Base-by-base conservation (phyloP, 2,113 vertebrate genomes). In the Scytalopus superciliaris region DNA sequence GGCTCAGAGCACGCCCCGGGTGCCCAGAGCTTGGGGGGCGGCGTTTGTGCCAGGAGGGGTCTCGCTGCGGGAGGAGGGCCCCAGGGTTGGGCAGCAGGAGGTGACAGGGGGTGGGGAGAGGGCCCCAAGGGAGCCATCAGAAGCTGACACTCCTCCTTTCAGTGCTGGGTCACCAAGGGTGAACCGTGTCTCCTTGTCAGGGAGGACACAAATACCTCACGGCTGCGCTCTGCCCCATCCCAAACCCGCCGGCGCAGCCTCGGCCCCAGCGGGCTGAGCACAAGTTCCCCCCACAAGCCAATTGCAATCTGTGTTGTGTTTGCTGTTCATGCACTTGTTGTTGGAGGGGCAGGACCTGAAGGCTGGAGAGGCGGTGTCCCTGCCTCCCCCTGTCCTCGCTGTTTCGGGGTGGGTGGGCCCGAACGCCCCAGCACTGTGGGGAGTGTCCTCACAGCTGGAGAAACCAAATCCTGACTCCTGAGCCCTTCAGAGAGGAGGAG, bases 171-270 rank as follows among this genome's bases (percentile, higher is more conserved):
- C 84, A 97, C 89, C 90, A 62, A 97, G 97, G 97, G 98, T 98
- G 98, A 97, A 97, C 96, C 95, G 16, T 74, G 91, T 96, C 72
- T 49, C 83, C 94, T 92, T 91, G 94, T 97, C 95, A 93, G 49
- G 91, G 74, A 31, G 93, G 97, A 97, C 98, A 97, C 96, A 98
- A 70, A 98, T 97, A 98, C 98, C 98, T 98, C 98, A 97, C 92
- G 84, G 94, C 96, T 96, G 91, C n/a, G 31, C 95, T 87, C 94
- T 96, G 94, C 97, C 93, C 25, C 85, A 5, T 40, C 16, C n/a
- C 85, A 19, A 96, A 89, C 42, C 64, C 31, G 87, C 94, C 40
- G 10, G n/a, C n/a, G n/a, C n/a, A n/a, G n/a, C n/a, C 87, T 84
- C 89, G 80, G 94, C 56, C 81, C 44, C 33, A 64, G 85, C 68